Conservation (phyloP, 1,140 invertebrate species). For the Leptinotarsa lineolata region DNA sequence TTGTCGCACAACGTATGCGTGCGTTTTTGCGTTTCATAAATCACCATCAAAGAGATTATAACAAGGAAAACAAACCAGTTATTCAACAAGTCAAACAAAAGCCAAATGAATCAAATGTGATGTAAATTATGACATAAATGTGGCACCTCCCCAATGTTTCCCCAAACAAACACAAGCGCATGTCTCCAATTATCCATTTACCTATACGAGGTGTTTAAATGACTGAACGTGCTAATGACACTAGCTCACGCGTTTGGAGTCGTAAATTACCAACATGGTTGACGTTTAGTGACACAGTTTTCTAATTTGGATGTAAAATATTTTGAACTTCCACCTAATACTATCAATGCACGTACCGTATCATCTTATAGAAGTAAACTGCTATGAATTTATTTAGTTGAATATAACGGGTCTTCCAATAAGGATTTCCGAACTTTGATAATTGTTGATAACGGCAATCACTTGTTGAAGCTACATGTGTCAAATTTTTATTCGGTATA, state of each 20-base stretch:
- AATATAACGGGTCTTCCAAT: too few species aligned
- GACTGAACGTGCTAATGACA: constrained; percentile 18
- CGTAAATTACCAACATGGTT: constrained; percentile 16
- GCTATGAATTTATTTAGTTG: too few species aligned
- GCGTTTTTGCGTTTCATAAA: background rate
- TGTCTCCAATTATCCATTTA: constrained; percentile 25
- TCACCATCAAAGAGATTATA: background rate
- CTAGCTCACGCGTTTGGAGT: constrained; percentile 10
- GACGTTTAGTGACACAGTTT: background rate
- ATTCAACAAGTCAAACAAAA: constrained; percentile 16
- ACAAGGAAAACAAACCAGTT: background rate
- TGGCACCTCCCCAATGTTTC: constrained; percentile 18
- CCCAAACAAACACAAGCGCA: constrained; percentile 26
- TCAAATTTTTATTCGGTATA: too few species aligned
- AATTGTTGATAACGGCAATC: too few species aligned
- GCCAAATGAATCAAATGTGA: background rate
- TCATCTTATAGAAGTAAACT: too few species aligned
- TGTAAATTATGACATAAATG: constrained; percentile 20
- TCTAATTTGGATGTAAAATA: too few species aligned
- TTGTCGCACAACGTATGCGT: background rate
- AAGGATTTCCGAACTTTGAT: too few species aligned
- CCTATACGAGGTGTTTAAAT: constrained; percentile 26
- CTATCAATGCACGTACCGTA: too few species aligned
- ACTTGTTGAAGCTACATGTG: too few species aligned
- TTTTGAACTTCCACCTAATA: too few species aligned